Evolutionary conservation across 2,797 vertebrate genomes (phyloP).

Genomic region (Lithobates pipiens): DNA sequence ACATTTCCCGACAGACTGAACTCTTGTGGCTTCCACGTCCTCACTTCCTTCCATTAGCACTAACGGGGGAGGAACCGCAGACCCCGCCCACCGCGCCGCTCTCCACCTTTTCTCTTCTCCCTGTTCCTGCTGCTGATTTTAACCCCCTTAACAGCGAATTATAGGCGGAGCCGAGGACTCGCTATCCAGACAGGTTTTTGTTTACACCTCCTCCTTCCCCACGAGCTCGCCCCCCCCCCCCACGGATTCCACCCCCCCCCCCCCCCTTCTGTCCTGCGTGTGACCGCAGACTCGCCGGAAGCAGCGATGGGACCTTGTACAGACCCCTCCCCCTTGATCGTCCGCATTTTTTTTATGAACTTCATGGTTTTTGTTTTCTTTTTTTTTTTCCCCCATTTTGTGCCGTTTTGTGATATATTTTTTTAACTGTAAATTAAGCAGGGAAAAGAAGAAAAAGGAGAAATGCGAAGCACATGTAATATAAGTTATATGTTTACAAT

Average conservation of each 20-base stretch:
- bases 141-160: neutral
- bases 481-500: constrained; percentile 99
- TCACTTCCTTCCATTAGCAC: constrained; percentile 15
- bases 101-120: constrained; percentile 51
- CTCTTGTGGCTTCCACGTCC: constrained; percentile 40
- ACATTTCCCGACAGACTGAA: neutral
- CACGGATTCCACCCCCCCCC: too few relatives aligned
- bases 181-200: neutral
- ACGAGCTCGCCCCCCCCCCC: too few relatives aligned
- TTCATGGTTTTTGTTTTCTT: neutral
- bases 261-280: too few relatives aligned
- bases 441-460: constrained; percentile 72
- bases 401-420: constrained; percentile 72
- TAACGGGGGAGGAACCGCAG: constrained; percentile 1
- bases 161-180: neutral
- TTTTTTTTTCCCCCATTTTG: constrained; percentile 43
- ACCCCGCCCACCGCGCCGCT: constrained; percentile 50
- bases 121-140: constrained; percentile 51
- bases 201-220: constrained; percentile 7
- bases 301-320: neutral
- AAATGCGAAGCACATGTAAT: constrained; percentile 98
- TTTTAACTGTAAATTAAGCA: constrained; percentile 81
- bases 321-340: neutral
- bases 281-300: too few relatives aligned
- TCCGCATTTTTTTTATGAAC: neutral